phyloP scores from a whole-genome alignment of 2,888 invertebrate genomes.

The Thecocarcelia acutangulata region DNA sequence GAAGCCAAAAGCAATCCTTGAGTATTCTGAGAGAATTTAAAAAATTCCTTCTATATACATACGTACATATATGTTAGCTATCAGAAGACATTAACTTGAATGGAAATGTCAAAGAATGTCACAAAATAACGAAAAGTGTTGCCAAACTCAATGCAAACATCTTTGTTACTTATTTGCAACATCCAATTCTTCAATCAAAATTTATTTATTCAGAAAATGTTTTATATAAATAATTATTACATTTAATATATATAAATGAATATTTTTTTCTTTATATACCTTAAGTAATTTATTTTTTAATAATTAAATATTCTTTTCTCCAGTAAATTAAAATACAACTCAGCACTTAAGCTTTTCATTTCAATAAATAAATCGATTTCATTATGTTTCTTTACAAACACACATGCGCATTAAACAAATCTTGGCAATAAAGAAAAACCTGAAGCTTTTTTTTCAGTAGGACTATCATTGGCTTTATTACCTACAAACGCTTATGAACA shows the following conservation, averaged over 20 bases:
- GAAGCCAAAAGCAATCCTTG: neutral
- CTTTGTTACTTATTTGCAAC: neutral
- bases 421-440: conserved; percentile 59
- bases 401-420: conserved; percentile 40
- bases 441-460: conserved; percentile 76
- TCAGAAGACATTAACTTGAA: conserved; percentile 21
- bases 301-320: neutral
- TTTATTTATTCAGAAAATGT: neutral
- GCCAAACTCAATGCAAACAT: conserved; percentile 8
- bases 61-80: conserved; percentile 38
- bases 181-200: neutral
- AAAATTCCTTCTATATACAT: neutral
- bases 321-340: conserved; percentile 48
- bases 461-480: conserved; percentile 75
- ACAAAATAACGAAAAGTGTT: conserved; percentile 49
- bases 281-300: neutral
- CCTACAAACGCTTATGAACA: conserved; percentile 80
- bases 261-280: no score
- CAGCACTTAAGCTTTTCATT: conserved; percentile 32
- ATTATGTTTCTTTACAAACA: conserved; percentile 30
- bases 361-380: conserved; percentile 71
- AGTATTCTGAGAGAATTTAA: no score
- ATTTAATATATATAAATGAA: no score
- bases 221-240: no score
- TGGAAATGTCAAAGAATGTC: conserved; percentile 65